Base-by-base conservation (phyloP, 2,888 invertebrate genomes). In the Xylota segnis region DNA sequence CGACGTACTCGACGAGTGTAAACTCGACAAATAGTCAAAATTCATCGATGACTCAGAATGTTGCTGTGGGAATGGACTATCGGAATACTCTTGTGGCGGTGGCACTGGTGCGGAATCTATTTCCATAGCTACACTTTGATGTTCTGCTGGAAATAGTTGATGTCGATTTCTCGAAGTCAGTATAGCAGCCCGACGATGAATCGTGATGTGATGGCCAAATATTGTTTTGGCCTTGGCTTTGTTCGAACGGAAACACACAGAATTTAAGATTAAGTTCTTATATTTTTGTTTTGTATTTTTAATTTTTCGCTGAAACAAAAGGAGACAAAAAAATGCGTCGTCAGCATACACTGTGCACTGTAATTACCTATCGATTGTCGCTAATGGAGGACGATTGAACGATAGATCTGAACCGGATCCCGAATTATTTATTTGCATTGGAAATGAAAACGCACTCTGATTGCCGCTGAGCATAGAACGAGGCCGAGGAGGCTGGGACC, bases 11-110 rank as follows among this genome's bases (percentile, higher is more conserved):
- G 9, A 7, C 6, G 77, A 88, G 59, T 90, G 89, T 74, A 91
- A 87, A 52, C 90, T 90, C 71, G 91, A 90, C 84, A 91, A 90
- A 76, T 91, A 91, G 88, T 91, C 91, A 72, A 91, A 91, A 88
- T 91, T 91, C 91, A 91, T 91, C 70, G 91, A 91, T 54, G 91
- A 89, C 75, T 91, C 91, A 72, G 91, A 91, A 75, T 90, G 90
- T 88, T 89, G 83, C 76, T 84, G 88, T 79, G 27, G 89, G 82
- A 87, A 89, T 74, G 89, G 89, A 77, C 87, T 88, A 82, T 88
- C 89, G 74, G 88, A 89, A 87, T 90, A 90, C 82, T 90, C 91
- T 90, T 90, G 90, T 88, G 90, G 90, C 88, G 89, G 89, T 87
- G 90, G 90, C 87, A 90, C 89, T 87, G 90, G 88, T 40, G 91